These are phyloP conservation scores for Drosophila pruinosa DNA, from an alignment of 1,140 invertebrate genomes.

Conservation along the genomic window DNA sequence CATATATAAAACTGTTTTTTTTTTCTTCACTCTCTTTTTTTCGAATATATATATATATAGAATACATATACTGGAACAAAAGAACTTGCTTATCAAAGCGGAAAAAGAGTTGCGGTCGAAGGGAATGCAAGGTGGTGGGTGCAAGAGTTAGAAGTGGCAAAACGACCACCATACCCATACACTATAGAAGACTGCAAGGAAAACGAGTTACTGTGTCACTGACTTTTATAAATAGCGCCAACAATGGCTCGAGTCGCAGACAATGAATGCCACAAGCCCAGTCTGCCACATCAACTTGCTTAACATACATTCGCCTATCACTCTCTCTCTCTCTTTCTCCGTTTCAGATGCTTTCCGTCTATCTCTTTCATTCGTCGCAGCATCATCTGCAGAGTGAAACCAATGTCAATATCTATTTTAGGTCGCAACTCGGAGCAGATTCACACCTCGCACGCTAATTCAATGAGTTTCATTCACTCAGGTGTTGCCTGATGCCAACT, in stretches of 20 bases:
- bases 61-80: slow-evolving; percentile 57
- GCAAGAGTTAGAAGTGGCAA: slow-evolving; percentile 69
- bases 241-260: slow-evolving; percentile 67
- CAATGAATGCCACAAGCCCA: slow-evolving; percentile 44
- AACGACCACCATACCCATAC: slow-evolving; percentile 42
- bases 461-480: slow-evolving; percentile 35
- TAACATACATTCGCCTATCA: background rate
- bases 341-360: too few species aligned
- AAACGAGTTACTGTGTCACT: slow-evolving; percentile 76
- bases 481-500: slow-evolving; percentile 11
- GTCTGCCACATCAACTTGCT: slow-evolving; percentile 19
- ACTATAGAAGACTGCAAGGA: slow-evolving; percentile 25
- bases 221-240: slow-evolving; percentile 79
- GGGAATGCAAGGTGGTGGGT: background rate
- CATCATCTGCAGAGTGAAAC: slow-evolving; percentile 27
- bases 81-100: slow-evolving; percentile 78
- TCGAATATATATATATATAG: background rate
- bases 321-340: background rate
- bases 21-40: slow-evolving; percentile 8
- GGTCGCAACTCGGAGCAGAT: slow-evolving; percentile 34
- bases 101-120: slow-evolving; percentile 66
- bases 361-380: background rate
- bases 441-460: slow-evolving; percentile 51
- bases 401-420: slow-evolving; percentile 75
- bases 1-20: slow-evolving; percentile 59